Percentiles rank a stretch among this genome's conserved stretches.
Evolutionary conservation across 2,888 invertebrate genomes (phyloP).

Genomic region (Cheilosia scutellata): DNA sequence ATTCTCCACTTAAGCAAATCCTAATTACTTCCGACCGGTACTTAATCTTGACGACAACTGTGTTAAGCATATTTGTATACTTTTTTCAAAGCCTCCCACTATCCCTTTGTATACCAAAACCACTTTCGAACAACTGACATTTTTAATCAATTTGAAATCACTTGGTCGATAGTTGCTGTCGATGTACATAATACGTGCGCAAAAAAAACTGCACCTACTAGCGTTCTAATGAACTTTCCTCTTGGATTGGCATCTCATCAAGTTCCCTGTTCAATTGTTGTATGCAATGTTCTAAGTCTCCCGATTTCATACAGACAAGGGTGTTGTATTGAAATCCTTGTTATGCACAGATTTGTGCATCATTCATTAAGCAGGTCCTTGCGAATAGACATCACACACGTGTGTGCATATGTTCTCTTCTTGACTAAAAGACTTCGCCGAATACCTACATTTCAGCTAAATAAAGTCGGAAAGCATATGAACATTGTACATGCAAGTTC

Average conservation of each 20-base stretch:
- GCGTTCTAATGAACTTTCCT: conserved; percentile 26
- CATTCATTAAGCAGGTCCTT: conserved; percentile 40
- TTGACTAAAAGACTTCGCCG: neutral
- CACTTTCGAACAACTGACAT: conserved; percentile 32
- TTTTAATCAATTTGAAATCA: conserved; percentile 38
- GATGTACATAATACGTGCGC: neutral
- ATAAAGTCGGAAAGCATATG: conserved; percentile 5
- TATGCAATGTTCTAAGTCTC: conserved; percentile 1
- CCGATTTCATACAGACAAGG: neutral
- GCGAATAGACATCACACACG: neutral
- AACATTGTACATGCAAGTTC: conserved; percentile 7
- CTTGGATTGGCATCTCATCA: conserved; percentile 14
- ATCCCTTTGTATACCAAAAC: neutral
- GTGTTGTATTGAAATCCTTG: neutral
- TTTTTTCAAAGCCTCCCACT: neutral
- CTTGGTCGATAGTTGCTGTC: conserved; percentile 12
- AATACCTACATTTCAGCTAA: neutral
- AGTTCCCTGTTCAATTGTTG: conserved; percentile 45
- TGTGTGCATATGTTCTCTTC: neutral
- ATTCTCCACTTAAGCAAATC: conserved; percentile 27
- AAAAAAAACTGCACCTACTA: conserved; percentile 3
- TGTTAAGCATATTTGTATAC: neutral
- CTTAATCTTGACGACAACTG: neutral
- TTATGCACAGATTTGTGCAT: conserved; percentile 16
- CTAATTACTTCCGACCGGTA: conserved; percentile 22